A percentile compares a stretch with the other conserved stretches of the same genome.
These are phyloP conservation scores for Microplitis manilae DNA, from an alignment of 2,888 invertebrate genomes.

Conservation along the genomic window DNA sequence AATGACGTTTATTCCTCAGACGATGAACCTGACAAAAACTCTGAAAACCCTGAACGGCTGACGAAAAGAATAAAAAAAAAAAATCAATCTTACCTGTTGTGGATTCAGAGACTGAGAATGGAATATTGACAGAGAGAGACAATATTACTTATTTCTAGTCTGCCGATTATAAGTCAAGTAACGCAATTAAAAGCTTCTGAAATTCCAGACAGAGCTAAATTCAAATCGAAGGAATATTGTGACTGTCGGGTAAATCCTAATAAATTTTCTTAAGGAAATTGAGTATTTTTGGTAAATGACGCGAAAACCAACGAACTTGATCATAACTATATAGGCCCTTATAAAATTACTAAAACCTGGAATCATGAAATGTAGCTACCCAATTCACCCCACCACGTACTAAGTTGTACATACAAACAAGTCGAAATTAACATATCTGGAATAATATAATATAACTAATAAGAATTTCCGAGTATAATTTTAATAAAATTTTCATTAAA, in stretches of 20 bases:
- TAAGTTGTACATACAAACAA: not conserved
- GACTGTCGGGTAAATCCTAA: not conserved
- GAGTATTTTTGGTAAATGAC: conserved; percentile 28
- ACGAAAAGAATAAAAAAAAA: not conserved
- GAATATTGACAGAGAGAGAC: too few relatives aligned
- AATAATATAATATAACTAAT: too few relatives aligned
- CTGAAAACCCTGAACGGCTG: not conserved
- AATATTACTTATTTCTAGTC: not conserved
- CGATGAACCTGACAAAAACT: not conserved
- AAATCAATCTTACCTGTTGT: not conserved
- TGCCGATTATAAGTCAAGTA: not conserved
- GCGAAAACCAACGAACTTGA: conserved; percentile 17
- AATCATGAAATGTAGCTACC: conserved; percentile 12
- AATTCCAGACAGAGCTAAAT: not conserved
- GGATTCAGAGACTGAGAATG: too few relatives aligned
- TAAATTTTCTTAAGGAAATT: not conserved
- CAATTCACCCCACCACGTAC: not conserved
- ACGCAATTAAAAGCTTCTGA: not conserved
- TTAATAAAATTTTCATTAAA: too few relatives aligned
- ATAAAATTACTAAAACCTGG: conserved; percentile 19
- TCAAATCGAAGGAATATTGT: not conserved
- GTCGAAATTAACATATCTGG: not conserved
- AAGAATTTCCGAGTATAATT: too few relatives aligned
- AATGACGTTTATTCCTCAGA: not conserved
- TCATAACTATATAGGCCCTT: conserved; percentile 13